Evolutionary conservation across 2,888 invertebrate genomes (phyloP), one percentile per base, ranked within the genome.

Genomic region (Callosobruchus maculatus): DNA sequence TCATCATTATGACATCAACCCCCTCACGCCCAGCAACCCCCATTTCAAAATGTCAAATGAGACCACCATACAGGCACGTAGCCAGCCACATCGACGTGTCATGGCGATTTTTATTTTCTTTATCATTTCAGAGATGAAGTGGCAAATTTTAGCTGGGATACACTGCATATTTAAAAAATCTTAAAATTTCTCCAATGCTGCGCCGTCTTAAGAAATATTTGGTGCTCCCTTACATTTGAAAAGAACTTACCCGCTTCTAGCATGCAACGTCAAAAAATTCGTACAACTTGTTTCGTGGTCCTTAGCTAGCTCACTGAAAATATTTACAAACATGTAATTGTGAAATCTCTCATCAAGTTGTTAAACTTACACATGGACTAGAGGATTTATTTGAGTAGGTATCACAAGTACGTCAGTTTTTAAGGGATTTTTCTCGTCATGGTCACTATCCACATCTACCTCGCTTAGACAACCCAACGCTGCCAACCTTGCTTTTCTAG

Each of bases 301-400:
- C 81, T 87, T 87, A 20, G 87, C 87, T 31, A 86, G 79, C 79
- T 87, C 87, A 74, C 87, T 87, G 74, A 87, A 87, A 0, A 87
- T 87, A 87, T 87, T 77, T 87, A 87, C 74, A 87, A 77, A 75
- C 87, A 87, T 20, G 85, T 68, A 9, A 21, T 67, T 5, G 21
- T 18, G 1, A 21, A 22, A 68, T 68, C 3, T 67, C n/a, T 66
- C n/a, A n/a, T n/a, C 49, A 20, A 68, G 22, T 70, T 69, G 31
- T 68, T 70, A 22, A 73, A 76, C 77, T 75, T 73, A 75, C 73
- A 83, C 81, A 79, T 85, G 84, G 68, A 85, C 85, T 70, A 86
- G 73, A 74, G 81, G 81, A 75, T 83, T 84, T 31, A 86, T 84
- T 78, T 85, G 84, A 3, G 84, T 81, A 0, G 86, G 85, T 67